A percentile compares a stretch with the other conserved stretches of the same genome.
These are phyloP conservation scores for Trichacis sp. DNA, from an alignment of 2,888 invertebrate genomes.

Conservation along the genomic window DNA sequence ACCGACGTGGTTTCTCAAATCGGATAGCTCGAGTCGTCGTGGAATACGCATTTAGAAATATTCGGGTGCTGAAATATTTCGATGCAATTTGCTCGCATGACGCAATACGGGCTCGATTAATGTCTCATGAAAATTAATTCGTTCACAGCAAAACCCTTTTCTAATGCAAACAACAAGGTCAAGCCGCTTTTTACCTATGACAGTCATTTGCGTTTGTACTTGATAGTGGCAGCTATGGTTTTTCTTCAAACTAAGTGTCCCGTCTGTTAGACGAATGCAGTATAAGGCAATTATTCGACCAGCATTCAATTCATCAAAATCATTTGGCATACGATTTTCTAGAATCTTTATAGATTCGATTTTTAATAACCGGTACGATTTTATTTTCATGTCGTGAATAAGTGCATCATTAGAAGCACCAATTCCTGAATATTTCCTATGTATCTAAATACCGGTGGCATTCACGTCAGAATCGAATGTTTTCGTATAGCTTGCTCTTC, in stretches of 20 bases:
- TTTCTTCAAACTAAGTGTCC: conserved; percentile 28
- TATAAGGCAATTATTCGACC: background rate
- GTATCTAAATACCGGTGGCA: background rate
- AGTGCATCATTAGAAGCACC: background rate
- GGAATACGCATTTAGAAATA: no score
- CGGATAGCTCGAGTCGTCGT: no score
- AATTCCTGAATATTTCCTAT: background rate
- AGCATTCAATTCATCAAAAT: background rate
- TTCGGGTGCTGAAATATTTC: no score
- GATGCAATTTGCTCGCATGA: no score
- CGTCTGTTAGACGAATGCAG: background rate
- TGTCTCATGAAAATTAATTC: no score
- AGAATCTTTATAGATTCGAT: background rate
- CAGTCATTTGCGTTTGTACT: conserved; percentile 44
- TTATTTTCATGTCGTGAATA: background rate
- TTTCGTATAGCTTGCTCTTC: background rate
- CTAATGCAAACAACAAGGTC: conserved; percentile 44
- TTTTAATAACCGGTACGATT: background rate
- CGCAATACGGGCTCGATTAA: no score
- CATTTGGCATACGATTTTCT: background rate
- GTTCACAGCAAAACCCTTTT: no score
- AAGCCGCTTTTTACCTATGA: conserved; percentile 40
- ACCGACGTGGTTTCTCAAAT: no score
- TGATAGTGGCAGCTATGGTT: conserved; percentile 43
- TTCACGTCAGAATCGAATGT: background rate